Evolutionary conservation across 30 jellyfish, hydroid and myxozoan species (phyloP).

Genomic region (Chrysaora quinquecirrha): DNA sequence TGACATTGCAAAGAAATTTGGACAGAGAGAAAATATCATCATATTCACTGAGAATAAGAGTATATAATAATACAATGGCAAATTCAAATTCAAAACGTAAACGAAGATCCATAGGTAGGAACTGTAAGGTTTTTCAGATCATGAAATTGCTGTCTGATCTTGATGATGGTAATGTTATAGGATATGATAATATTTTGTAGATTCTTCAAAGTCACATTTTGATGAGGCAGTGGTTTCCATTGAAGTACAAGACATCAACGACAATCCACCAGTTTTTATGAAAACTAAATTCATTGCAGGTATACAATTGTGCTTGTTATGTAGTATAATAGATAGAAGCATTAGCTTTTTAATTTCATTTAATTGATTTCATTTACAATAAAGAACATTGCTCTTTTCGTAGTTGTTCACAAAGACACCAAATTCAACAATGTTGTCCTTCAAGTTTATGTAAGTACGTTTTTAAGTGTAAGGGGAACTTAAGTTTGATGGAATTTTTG

Average conservation of each 20-base stretch:
- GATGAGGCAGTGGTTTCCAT: constrained; percentile 51
- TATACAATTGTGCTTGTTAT: no score
- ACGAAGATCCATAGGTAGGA: not conserved
- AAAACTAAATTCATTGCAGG: constrained; percentile 45
- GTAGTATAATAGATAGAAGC: not conserved
- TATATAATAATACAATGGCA: constrained; percentile 8
- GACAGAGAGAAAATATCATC: constrained; percentile 45
- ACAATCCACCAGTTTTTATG: constrained; percentile 58
- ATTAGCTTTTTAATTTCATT: no score
- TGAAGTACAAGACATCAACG: constrained; percentile 50
- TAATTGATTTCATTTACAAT: no score
- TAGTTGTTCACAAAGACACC: constrained; percentile 65
- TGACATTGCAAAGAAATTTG: constrained; percentile 9
- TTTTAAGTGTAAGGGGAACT: no score
- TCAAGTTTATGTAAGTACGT: constrained; percentile 56
- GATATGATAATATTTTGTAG: no score
- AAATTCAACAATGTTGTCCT: constrained; percentile 16
- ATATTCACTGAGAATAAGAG: constrained; percentile 24
- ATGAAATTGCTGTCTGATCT: not conserved
- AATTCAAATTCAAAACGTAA: not conserved
- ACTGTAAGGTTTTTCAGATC: not conserved
- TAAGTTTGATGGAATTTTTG: not conserved
- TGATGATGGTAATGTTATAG: no score
- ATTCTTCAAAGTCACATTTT: not conserved
- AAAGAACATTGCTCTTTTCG: not conserved